Conservation (phyloP, 2,888 invertebrate species). For the Rhingia rostrata region DNA sequence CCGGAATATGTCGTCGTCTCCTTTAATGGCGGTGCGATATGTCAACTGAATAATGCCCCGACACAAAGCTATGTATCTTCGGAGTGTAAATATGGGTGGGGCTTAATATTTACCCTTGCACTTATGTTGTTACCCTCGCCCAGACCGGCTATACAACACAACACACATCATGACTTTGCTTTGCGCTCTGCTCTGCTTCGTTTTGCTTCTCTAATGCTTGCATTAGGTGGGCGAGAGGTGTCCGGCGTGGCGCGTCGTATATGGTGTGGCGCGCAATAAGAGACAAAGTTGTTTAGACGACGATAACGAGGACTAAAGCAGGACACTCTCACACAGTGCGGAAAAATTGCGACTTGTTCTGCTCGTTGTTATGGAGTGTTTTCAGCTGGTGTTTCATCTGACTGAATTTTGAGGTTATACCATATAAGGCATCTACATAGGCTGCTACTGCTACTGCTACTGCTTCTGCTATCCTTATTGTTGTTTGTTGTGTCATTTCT, state of each 20-base stretch:
- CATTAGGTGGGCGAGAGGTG: constrained; percentile 38
- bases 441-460: background rate
- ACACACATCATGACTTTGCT: constrained; percentile 25
- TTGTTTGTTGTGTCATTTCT: constrained; percentile 63
- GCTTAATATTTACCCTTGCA: constrained; percentile 75
- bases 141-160: constrained; percentile 24
- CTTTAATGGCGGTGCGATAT: constrained; percentile 74
- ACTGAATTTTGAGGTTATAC: constrained; percentile 60
- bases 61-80: constrained; percentile 74
- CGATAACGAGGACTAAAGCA: constrained; percentile 69
- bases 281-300: constrained; percentile 74
- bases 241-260: constrained; percentile 14
- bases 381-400: constrained; percentile 64
- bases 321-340: constrained; percentile 54
- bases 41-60: constrained; percentile 75
- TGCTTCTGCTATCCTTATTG: constrained; percentile 43
- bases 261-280: constrained; percentile 67
- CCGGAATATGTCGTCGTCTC: constrained; percentile 78
- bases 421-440: background rate
- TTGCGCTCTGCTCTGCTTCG: constrained; percentile 22
- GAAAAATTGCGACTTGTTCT: constrained; percentile 53
- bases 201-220: background rate
- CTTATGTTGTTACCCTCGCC: constrained; percentile 74
- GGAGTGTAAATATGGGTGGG: constrained; percentile 74
- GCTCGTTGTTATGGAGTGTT: constrained; percentile 47